Evolutionary conservation across 2,797 vertebrate species (phyloP).

Genomic region (Xenentodon cancila): DNA sequence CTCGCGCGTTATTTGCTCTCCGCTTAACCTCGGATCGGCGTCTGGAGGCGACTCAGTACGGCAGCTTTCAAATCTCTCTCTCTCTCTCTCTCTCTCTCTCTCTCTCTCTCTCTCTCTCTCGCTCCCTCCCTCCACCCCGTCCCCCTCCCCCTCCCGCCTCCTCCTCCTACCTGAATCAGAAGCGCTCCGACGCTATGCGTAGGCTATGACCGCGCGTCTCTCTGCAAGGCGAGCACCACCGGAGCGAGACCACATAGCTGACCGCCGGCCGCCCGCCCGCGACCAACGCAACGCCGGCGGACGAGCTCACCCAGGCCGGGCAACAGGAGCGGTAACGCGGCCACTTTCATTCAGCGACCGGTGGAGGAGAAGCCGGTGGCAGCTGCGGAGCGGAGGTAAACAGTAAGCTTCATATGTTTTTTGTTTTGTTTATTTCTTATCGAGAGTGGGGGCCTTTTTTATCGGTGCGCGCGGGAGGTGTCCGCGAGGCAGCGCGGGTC

Average conservation of each 20-base stretch:
- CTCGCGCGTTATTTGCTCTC: slow-evolving; percentile 43
- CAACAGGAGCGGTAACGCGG: slow-evolving; percentile 44
- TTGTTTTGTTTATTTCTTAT: too few relatives aligned
- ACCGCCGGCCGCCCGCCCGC: slow-evolving; percentile 19
- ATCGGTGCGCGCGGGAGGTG: too few relatives aligned
- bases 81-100: slow-evolving; percentile 2
- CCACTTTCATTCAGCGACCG: slow-evolving; percentile 9
- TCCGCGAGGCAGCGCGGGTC: slow-evolving; percentile 26
- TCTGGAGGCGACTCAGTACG: slow-evolving; percentile 36
- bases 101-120: too few relatives aligned
- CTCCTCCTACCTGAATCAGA: slow-evolving; percentile 80
- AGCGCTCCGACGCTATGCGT: slow-evolving; percentile 77
- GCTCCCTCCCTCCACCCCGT: neutral
- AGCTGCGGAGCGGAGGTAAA: slow-evolving; percentile 34
- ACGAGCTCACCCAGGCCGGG: slow-evolving; percentile 51
- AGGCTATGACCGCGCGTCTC: slow-evolving; percentile 59
- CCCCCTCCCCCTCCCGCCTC: slow-evolving; percentile 33
- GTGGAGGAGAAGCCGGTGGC: slow-evolving; percentile 11
- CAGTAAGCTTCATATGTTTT: too few relatives aligned
- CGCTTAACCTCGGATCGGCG: slow-evolving; percentile 58
- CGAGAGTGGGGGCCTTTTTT: too few relatives aligned
- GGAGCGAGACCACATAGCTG: slow-evolving; percentile 43
- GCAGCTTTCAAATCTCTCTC: slow-evolving; percentile 36
- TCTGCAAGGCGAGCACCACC: slow-evolving; percentile 62
- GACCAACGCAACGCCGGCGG: slow-evolving; percentile 41